Conservation (phyloP, 92 coral and sea anemone species). For the Porites lobata region DNA sequence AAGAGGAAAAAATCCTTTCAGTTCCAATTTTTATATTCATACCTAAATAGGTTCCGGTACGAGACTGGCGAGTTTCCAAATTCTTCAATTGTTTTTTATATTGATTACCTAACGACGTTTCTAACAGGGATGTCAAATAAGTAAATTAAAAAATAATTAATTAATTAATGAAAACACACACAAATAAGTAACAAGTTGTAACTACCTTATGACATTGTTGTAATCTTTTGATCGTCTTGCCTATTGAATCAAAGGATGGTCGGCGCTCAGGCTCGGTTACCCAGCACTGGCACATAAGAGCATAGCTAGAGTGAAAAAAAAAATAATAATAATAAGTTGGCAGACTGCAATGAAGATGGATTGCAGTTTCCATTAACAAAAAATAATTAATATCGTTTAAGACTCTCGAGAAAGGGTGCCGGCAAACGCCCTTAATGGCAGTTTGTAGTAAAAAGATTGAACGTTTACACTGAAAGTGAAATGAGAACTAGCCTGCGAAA, state of each 20-base stretch:
- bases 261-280: constrained; percentile 73
- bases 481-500: too few relatives aligned
- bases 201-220: constrained; percentile 74
- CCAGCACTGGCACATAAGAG: constrained; percentile 88
- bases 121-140: too few relatives aligned
- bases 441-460: too few relatives aligned
- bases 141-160: too few relatives aligned
- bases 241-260: constrained; percentile 72
- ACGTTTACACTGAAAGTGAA: too few relatives aligned
- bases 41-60: background rate
- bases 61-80: too few relatives aligned
- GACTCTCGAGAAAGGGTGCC: background rate
- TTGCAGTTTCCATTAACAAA: background rate
- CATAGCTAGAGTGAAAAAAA: constrained; percentile 53
- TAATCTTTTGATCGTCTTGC: constrained; percentile 67
- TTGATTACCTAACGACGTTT: background rate
- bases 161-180: too few relatives aligned
- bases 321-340: background rate
- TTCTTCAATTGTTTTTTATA: too few relatives aligned
- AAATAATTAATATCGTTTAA: background rate
- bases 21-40: too few relatives aligned
- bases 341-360: background rate
- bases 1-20: background rate
- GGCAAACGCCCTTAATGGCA: background rate
- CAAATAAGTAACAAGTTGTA: background rate